These are phyloP conservation scores for Saccostrea cuccullata DNA, from an alignment of 1,140 invertebrate genomes.

Conservation along the genomic window DNA sequence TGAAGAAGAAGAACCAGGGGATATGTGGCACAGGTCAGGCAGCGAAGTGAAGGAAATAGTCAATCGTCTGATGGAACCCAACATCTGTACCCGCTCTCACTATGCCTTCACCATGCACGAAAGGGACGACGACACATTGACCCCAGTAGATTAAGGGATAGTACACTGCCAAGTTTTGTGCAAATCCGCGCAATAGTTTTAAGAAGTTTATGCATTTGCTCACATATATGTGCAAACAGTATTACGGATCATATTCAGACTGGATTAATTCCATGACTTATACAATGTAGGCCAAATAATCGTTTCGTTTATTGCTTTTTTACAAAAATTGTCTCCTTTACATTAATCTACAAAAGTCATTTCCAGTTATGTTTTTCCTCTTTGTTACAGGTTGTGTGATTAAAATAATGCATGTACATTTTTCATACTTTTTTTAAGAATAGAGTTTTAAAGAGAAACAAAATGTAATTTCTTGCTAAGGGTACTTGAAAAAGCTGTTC, in stretches of 20 bases:
- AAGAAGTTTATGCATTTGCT: background rate
- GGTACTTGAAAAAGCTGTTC: too few relatives aligned
- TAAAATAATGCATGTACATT: too few relatives aligned
- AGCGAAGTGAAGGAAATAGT: slow-evolving; percentile 44
- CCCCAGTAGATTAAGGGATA: background rate
- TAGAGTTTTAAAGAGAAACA: too few relatives aligned
- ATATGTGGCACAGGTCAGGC: slow-evolving; percentile 2
- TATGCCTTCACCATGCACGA: slow-evolving; percentile 22
- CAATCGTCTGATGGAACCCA: slow-evolving; percentile 41
- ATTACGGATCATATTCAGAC: background rate
- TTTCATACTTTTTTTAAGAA: too few relatives aligned
- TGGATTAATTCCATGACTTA: background rate
- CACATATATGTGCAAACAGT: background rate
- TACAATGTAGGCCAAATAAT: too few relatives aligned
- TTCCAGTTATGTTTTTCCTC: background rate
- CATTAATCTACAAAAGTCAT: background rate
- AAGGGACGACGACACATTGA: slow-evolving; percentile 12
- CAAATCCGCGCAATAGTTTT: background rate
- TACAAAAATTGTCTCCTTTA: background rate
- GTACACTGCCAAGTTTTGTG: background rate
- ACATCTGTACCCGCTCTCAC: slow-evolving; percentile 28
- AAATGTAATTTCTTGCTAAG: too few relatives aligned
- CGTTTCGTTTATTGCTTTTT: too few relatives aligned
- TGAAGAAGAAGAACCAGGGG: slow-evolving; percentile 42
- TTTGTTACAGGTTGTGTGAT: too few relatives aligned